Evolutionary conservation across 53 echinoderm and acorn worm genomes (phyloP).

Genomic region (Zoroaster sp.): DNA sequence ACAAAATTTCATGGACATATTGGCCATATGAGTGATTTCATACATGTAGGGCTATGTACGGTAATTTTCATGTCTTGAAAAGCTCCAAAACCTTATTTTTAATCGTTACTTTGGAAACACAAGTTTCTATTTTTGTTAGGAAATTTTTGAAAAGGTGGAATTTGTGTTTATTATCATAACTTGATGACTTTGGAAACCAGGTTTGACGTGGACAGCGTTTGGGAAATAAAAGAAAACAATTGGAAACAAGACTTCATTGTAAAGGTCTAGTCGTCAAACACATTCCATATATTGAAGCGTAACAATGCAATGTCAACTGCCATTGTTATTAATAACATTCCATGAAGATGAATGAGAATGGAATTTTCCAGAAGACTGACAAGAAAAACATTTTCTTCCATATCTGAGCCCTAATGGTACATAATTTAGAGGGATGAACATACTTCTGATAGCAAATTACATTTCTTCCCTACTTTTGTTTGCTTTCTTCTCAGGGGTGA

Average conservation of each 20-base stretch:
- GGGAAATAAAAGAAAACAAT: not conserved
- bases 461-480: not conserved
- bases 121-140: not conserved
- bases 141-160: not conserved
- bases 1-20: no score
- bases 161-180: slow-evolving; percentile 14
- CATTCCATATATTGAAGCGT: not conserved
- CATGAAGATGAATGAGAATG: not conserved
- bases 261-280: not conserved
- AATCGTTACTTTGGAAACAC: not conserved
- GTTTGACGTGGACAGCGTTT: not conserved
- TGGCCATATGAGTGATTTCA: no score
- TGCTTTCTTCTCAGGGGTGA: not conserved
- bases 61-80: no score
- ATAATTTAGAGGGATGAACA: not conserved
- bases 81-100: not conserved
- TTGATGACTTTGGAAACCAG: not conserved
- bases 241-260: not conserved
- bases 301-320: not conserved
- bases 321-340: not conserved
- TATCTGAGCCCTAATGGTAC: not conserved
- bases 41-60: no score
- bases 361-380: not conserved
- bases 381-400: not conserved
- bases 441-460: not conserved